These are phyloP conservation scores for Petrolisthes cinctipes DNA, from an alignment of 2,888 invertebrate genomes.

Conservation along the genomic window DNA sequence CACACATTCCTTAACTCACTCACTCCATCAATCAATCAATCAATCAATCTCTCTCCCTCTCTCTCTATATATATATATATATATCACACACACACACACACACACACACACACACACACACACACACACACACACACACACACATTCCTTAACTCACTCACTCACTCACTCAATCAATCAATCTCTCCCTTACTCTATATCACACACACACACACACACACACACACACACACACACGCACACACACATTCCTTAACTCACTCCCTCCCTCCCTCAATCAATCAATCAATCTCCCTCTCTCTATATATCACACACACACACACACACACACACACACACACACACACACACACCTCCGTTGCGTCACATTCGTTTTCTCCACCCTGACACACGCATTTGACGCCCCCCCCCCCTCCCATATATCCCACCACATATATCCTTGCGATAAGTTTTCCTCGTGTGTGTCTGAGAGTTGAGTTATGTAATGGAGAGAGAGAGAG, in stretches of 20 bases:
- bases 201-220: background rate
- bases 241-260: background rate
- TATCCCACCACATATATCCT: background rate
- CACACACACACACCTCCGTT: background rate
- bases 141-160: background rate
- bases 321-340: background rate
- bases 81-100: background rate
- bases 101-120: background rate
- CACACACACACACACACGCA: background rate
- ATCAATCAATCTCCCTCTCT: background rate
- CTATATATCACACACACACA: background rate
- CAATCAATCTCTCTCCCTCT: background rate
- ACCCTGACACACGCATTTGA: background rate
- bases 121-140: constrained; percentile 4
- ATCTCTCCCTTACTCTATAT: background rate
- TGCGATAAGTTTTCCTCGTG: background rate
- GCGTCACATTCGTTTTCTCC: background rate
- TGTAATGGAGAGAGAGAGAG: too few relatives aligned
- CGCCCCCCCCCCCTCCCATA: background rate
- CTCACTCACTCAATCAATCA: background rate
- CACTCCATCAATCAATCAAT: background rate
- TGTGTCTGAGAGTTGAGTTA: too few relatives aligned
- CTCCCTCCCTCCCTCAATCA: background rate
- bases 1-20: background rate
- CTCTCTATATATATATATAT: background rate